Conservation (phyloP, 2,888 invertebrate genomes). For the Ecdyonurus torrentis region DNA sequence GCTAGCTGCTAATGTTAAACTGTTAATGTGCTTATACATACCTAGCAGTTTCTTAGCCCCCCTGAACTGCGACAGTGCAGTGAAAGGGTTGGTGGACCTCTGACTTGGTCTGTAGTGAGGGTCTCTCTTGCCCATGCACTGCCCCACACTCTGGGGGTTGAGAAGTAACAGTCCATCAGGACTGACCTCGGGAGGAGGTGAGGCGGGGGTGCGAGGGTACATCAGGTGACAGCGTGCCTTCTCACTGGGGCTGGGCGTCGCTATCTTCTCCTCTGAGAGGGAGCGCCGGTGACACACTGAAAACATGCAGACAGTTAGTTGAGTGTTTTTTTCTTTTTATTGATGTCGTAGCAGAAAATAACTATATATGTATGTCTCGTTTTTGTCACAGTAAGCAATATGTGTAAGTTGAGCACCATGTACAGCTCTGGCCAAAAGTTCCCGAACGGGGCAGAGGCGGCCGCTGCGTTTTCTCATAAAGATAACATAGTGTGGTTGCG, state of each 20-base stretch:
- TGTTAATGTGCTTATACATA: slow-evolving; percentile 32
- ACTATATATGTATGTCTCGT: no score
- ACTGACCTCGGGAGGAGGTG: slow-evolving; percentile 16
- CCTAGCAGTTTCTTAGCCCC: slow-evolving; percentile 66
- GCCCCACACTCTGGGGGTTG: slow-evolving; percentile 50
- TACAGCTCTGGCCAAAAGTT: no score
- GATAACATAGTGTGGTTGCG: no score
- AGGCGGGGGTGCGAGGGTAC: slow-evolving; percentile 23
- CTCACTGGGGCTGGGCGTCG: slow-evolving; percentile 47
- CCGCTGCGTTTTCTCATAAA: no score
- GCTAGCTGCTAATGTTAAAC: no score
- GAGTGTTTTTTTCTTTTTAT: no score
- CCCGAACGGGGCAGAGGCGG: no score
- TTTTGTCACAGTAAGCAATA: no score
- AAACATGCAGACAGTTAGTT: slow-evolving; percentile 8
- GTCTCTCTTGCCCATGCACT: slow-evolving; percentile 73
- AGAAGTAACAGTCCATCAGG: slow-evolving; percentile 22
- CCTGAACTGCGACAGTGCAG: slow-evolving; percentile 54
- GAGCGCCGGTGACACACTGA: slow-evolving; percentile 52
- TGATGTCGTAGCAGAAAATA: no score
- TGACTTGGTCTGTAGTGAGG: slow-evolving; percentile 54
- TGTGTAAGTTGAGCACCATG: no score
- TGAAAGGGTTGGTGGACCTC: slow-evolving; percentile 49
- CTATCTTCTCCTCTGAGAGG: slow-evolving; percentile 49
- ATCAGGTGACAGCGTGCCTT: slow-evolving; percentile 55